Evolutionary conservation across 1,140 invertebrate genomes (phyloP).

Genomic region (Chironomus tepperi): DNA sequence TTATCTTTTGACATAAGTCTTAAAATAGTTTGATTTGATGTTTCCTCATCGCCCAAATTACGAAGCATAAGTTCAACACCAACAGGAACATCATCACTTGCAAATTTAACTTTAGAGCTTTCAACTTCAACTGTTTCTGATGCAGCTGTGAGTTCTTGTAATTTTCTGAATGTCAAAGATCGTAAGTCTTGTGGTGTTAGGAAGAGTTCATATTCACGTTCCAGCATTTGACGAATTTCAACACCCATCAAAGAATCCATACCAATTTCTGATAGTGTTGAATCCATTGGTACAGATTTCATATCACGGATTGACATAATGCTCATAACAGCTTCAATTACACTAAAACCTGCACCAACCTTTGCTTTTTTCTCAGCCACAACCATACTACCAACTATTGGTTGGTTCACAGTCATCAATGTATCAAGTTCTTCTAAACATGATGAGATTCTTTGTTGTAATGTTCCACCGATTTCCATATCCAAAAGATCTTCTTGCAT

Average conservation of each 20-base stretch:
- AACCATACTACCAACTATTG: conserved; percentile 70
- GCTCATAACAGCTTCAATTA: conserved; percentile 54
- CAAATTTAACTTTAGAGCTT: conserved; percentile 35
- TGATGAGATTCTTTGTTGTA: conserved; percentile 73
- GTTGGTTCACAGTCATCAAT: conserved; percentile 54
- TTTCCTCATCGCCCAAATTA: conserved; percentile 47
- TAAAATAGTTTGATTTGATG: conserved; percentile 31
- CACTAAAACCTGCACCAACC: conserved; percentile 46
- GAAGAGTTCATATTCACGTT: conserved; percentile 70
- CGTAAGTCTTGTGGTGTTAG: conserved; percentile 72
- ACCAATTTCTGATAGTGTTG: conserved; percentile 74
- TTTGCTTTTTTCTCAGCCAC: conserved; percentile 60
- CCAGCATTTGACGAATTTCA: conserved; percentile 78
- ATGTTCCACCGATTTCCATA: conserved; percentile 65
- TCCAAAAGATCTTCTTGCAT: conserved; percentile 72
- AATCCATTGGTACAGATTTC: conserved; percentile 52
- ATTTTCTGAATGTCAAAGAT: conserved; percentile 46
- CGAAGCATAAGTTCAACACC: conserved; percentile 45
- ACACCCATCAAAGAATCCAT: conserved; percentile 87
- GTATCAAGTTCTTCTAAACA: conserved; percentile 60
- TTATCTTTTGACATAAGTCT: conserved; percentile 36
- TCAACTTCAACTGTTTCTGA: conserved; percentile 43
- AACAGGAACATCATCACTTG: conserved; percentile 33
- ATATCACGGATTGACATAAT: conserved; percentile 50
- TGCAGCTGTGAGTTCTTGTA: conserved; percentile 52